phyloP scores from a whole-genome alignment of 2,888 invertebrate genomes.

The Ametastegia equiseti region DNA sequence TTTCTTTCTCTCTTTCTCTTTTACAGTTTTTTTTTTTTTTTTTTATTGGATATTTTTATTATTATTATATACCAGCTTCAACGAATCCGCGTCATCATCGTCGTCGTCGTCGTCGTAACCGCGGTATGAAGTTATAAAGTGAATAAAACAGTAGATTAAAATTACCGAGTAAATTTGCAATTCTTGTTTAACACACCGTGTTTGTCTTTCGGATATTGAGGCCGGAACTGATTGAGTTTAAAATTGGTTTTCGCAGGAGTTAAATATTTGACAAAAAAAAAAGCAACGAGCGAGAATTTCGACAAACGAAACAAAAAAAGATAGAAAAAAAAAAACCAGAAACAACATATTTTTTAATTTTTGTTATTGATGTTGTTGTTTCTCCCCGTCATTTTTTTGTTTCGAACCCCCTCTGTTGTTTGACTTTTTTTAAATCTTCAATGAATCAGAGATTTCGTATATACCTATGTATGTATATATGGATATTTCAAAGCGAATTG shows the following conservation, averaged over 20 bases:
- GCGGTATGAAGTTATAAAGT: background rate
- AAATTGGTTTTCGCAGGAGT: conserved; percentile 14
- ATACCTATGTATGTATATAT: too few relatives aligned
- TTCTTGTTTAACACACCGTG: conserved; percentile 7
- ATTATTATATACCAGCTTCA: too few relatives aligned
- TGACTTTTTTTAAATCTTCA: too few relatives aligned
- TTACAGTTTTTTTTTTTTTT: too few relatives aligned
- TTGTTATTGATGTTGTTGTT: too few relatives aligned
- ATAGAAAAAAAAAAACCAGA: background rate
- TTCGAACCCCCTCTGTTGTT: too few relatives aligned
- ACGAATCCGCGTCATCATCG: background rate
- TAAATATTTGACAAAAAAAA: background rate
- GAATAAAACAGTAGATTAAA: background rate
- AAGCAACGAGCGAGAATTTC: too few relatives aligned
- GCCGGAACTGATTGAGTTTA: conserved; percentile 2
- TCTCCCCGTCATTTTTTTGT: too few relatives aligned
- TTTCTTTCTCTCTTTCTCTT: too few relatives aligned
- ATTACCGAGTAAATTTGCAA: conserved; percentile 20
- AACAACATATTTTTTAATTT: background rate
- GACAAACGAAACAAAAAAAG: conserved; percentile 7
- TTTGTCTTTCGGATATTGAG: conserved; percentile 9
- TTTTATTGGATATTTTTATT: too few relatives aligned
- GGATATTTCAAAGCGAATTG: too few relatives aligned
- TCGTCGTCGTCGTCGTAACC: background rate
- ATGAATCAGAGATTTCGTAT: too few relatives aligned